phyloP scores from a whole-genome alignment of 2,888 invertebrate species.

The Dryobotodes eremita region DNA sequence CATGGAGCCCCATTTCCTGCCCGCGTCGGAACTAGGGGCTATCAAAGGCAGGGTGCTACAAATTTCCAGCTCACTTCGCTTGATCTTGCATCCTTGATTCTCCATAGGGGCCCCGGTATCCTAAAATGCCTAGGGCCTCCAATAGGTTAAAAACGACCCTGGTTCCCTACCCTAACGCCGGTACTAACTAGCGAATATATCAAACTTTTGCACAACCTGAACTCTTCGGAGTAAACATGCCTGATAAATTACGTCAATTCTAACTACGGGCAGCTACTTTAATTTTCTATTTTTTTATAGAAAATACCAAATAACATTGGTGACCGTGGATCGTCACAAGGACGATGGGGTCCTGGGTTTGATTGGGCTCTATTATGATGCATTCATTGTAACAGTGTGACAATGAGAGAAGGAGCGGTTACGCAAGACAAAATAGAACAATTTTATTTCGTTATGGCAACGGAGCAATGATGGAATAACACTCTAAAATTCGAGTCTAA shows the following conservation, averaged over 20 bases:
- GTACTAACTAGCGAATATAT: background rate
- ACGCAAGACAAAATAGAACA: background rate
- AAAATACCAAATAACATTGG: background rate
- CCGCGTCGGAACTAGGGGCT: too few species aligned
- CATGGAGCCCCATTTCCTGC: too few species aligned
- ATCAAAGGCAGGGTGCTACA: too few species aligned
- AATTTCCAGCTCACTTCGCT: too few species aligned
- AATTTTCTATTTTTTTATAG: background rate
- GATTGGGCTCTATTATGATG: background rate
- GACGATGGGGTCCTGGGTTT: background rate
- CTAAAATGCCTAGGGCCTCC: too few species aligned
- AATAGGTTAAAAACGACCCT: too few species aligned
- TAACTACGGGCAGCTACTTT: background rate
- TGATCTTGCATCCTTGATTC: too few species aligned
- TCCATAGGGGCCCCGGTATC: too few species aligned
- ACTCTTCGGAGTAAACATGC: background rate
- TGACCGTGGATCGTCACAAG: background rate
- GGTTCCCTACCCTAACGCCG: background rate
- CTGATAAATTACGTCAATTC: too few species aligned
- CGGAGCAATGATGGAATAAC: background rate
- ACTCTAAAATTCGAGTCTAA: background rate
- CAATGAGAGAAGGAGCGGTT: background rate
- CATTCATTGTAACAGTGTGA: background rate
- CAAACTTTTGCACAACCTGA: background rate
- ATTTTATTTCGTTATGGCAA: background rate